phyloP scores from a whole-genome alignment of 2,113 vertebrate genomes.

The Entomyzon cyanotis region DNA sequence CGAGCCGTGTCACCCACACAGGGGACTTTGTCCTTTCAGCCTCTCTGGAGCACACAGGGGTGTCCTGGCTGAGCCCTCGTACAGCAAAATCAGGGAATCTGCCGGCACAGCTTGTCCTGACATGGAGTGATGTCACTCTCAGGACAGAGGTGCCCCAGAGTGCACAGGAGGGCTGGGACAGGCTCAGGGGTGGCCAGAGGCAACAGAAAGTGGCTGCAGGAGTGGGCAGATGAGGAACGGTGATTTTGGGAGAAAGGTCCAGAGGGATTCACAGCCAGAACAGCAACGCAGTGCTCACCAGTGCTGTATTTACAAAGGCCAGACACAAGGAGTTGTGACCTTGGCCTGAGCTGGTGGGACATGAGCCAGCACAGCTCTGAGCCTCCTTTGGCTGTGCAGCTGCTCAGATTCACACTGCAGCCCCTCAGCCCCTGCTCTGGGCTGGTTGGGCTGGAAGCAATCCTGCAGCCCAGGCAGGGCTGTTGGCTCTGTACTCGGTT shows the following conservation, averaged over 20 bases:
- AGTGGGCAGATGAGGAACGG: background rate
- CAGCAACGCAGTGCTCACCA: fast-evolving
- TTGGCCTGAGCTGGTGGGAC: background rate
- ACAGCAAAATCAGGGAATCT: background rate
- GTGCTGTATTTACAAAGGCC: background rate
- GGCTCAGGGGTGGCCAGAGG: background rate
- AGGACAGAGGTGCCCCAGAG: background rate
- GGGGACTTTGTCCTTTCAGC: conserved; percentile 54
- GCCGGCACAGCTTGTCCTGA: background rate
- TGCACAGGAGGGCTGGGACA: fast-evolving
- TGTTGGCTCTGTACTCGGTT: fast-evolving
- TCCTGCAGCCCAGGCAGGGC: background rate
- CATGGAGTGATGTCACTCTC: background rate
- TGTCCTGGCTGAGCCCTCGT: background rate
- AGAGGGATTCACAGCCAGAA: background rate
- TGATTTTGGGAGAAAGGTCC: background rate
- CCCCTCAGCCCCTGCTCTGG: background rate
- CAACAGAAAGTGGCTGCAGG: background rate
- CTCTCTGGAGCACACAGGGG: background rate
- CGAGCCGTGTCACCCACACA: conserved; percentile 27
- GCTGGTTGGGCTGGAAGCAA: background rate
- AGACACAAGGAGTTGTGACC: fast-evolving
- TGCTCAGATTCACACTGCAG: background rate
- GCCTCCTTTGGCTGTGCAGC: background rate
- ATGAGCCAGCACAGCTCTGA: background rate